phyloP scores from a whole-genome alignment of 2,888 invertebrate genomes.

The Calliopum simillimum region DNA sequence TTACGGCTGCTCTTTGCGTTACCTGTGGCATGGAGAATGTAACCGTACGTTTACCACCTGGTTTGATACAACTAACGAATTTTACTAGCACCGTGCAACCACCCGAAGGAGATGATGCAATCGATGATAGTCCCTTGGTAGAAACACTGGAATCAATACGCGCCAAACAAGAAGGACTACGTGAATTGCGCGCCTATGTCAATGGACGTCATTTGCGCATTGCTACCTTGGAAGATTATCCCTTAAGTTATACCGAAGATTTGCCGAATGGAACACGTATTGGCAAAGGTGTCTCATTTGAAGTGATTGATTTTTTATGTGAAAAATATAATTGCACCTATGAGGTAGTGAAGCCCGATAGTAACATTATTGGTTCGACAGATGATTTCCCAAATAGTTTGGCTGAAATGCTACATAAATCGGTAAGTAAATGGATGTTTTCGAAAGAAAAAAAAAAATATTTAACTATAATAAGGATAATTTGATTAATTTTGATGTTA shows the following conservation, averaged over 20 bases:
- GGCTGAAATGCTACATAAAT: constrained; percentile 72
- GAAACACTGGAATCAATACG: constrained; percentile 52
- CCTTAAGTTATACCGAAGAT: constrained; percentile 71
- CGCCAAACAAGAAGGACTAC: constrained; percentile 50
- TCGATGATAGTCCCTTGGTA: constrained; percentile 44
- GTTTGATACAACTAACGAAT: constrained; percentile 45
- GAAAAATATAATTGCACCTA: constrained; percentile 81
- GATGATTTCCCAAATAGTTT: constrained; percentile 71
- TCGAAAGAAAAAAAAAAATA: not conserved
- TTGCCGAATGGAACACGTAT: constrained; percentile 70
- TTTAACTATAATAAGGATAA: too few relatives aligned
- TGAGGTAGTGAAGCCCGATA: constrained; percentile 74
- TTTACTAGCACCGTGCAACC: too few relatives aligned
- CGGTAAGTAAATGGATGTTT: constrained; percentile 67
- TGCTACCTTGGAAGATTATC: constrained; percentile 71
- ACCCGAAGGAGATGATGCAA: constrained; percentile 35
- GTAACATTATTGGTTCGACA: constrained; percentile 72
- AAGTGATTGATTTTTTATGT: constrained; percentile 76
- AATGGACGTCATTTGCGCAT: constrained; percentile 62
- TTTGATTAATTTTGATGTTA: too few relatives aligned
- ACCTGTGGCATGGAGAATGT: constrained; percentile 52
- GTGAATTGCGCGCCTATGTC: constrained; percentile 54
- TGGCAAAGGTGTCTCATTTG: constrained; percentile 80
- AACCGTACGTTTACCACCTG: constrained; percentile 43
- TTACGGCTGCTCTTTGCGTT: constrained; percentile 59